phyloP scores from a whole-genome alignment of 2,888 invertebrate species.

The Meiosimyza decipiens region DNA sequence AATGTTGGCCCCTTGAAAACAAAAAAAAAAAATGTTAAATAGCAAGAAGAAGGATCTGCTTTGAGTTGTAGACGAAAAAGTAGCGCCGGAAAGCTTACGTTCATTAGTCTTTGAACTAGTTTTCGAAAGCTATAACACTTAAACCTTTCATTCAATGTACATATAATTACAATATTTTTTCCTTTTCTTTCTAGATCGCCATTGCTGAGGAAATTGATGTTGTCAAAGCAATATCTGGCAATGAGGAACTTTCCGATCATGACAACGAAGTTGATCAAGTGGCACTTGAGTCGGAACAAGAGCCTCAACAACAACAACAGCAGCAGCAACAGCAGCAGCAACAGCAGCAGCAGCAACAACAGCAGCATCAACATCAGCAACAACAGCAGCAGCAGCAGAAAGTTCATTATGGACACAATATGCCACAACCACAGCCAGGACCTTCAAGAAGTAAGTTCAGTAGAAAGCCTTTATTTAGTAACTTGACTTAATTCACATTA shows the following conservation, averaged over 20 bases:
- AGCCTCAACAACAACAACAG: slow-evolving; percentile 59
- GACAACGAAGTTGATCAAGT: slow-evolving; percentile 77
- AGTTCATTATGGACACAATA: slow-evolving; percentile 67
- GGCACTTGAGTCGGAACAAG: slow-evolving; percentile 79
- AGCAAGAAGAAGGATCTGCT: too few species aligned
- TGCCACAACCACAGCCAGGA: slow-evolving; percentile 54
- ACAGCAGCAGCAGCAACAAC: slow-evolving; percentile 50
- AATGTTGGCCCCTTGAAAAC: not conserved
- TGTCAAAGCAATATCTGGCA: slow-evolving; percentile 72
- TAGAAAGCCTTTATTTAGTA: not conserved
- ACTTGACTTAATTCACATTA: slow-evolving; percentile 1
- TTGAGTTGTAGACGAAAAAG: too few species aligned
- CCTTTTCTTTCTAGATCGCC: slow-evolving; percentile 55
- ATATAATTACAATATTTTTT: not conserved
- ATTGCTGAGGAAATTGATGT: slow-evolving; percentile 74
- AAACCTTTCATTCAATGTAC: too few species aligned
- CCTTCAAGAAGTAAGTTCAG: slow-evolving; percentile 59
- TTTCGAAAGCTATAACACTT: too few species aligned
- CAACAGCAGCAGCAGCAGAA: slow-evolving; percentile 52
- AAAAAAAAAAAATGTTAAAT: too few species aligned
- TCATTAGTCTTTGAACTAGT: too few species aligned
- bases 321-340: slow-evolving; percentile 66
- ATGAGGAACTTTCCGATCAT: slow-evolving; percentile 69
- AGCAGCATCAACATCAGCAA: slow-evolving; percentile 65
- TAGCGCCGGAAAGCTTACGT: too few species aligned